Evolutionary conservation across 64 coral and sea anemone genomes (phyloP).

Genomic region (Montipora foliosa): DNA sequence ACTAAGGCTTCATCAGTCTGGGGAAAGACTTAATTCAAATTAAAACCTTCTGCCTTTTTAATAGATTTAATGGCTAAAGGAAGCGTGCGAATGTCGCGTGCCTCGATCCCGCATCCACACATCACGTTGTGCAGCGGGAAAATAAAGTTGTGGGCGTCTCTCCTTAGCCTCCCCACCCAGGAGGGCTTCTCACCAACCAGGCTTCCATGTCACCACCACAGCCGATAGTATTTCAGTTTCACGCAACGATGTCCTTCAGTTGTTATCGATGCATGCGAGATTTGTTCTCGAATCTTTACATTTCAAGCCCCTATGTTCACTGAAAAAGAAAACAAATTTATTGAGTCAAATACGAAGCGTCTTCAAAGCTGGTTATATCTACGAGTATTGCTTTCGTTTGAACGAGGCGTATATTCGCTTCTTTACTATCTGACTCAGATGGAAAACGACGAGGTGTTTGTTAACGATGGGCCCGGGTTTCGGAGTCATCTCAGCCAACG

Average conservation of each 20-base stretch:
- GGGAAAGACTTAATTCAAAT: too few species aligned
- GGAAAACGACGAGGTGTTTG: conserved; percentile 82
- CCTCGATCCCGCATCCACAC: too few species aligned
- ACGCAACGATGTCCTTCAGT: background rate
- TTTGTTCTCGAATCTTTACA: background rate
- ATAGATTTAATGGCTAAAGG: too few species aligned
- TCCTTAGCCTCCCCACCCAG: background rate
- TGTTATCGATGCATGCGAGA: background rate
- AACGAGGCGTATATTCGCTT: conserved; percentile 59
- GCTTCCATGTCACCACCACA: background rate
- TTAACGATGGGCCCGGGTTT: conserved; percentile 40
- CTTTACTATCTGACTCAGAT: conserved; percentile 58
- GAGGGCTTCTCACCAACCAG: too few species aligned
- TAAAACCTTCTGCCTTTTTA: too few species aligned
- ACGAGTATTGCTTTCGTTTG: conserved; percentile 58
- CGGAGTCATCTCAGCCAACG: conserved; percentile 41
- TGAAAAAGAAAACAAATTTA: background rate
- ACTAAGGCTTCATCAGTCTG: too few species aligned
- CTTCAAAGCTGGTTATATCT: conserved; percentile 19
- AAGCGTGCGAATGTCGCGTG: too few species aligned
- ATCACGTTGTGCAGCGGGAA: background rate
- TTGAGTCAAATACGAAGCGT: background rate
- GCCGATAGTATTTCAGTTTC: conserved; percentile 7
- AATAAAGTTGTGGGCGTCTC: background rate
- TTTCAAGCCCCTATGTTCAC: conserved; percentile 22